A percentile compares a stretch with the other conserved stretches of the same genome.
Conservation (phyloP, 2,888 invertebrate species). For the Cantharis rufa region DNA sequence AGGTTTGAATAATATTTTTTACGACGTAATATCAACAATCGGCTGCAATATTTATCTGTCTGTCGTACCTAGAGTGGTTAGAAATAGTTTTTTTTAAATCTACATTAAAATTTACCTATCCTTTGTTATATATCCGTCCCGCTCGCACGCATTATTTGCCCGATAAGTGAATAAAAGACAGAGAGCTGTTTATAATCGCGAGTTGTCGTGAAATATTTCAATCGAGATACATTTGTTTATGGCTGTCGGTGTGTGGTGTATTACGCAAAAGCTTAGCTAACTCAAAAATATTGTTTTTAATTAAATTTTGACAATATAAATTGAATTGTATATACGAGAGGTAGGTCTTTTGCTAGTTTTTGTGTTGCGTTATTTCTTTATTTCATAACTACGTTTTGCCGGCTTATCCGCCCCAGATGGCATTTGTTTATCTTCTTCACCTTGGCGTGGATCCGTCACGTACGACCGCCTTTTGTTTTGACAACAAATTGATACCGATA, state of each 20-base stretch:
- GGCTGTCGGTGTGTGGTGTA: constrained; percentile 46
- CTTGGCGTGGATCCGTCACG: not conserved
- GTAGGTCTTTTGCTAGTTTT: constrained; percentile 15
- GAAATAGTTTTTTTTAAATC: not conserved
- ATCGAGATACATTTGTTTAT: constrained; percentile 43
- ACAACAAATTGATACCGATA: not conserved
- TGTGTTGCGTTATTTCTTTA: not conserved
- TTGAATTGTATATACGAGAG: constrained; percentile 15
- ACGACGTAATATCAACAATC: not conserved
- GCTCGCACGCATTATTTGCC: not conserved
- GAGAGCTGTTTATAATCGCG: constrained; percentile 15
- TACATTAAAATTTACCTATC: not conserved
- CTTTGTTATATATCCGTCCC: not conserved
- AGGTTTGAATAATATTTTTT: not conserved
- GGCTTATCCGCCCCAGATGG: constrained; percentile 40
- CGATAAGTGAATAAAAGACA: not conserved
- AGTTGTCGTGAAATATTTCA: constrained; percentile 13
- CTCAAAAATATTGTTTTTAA: constrained; percentile 31
- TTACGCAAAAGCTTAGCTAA: constrained; percentile 48
- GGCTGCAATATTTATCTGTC: not conserved
- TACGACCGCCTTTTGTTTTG: not conserved
- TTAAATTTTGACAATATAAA: constrained; percentile 5
- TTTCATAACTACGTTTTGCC: constrained; percentile 15
- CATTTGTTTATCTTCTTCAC: constrained; percentile 44
- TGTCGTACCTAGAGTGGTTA: not conserved